These are phyloP conservation scores for Hyles lineata DNA, from an alignment of 2,888 invertebrate species.

Conservation along the genomic window DNA sequence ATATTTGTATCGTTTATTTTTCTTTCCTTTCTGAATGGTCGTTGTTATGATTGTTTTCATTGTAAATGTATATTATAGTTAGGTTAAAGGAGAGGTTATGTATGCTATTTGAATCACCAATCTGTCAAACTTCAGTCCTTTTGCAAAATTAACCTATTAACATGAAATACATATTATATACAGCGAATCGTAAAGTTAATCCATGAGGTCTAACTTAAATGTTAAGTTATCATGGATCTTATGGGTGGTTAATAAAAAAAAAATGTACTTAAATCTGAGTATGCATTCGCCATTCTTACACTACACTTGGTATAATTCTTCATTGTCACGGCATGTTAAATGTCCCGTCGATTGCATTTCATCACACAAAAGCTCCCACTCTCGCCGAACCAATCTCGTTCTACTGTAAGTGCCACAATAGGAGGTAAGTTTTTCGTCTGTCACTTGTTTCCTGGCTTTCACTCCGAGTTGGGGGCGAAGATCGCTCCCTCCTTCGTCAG, in stretches of 20 bases:
- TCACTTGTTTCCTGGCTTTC: constrained; percentile 62
- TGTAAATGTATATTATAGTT: too few species aligned
- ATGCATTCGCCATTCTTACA: neutral
- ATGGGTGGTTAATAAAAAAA: too few species aligned
- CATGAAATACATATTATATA: too few species aligned
- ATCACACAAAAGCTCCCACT: constrained; percentile 32
- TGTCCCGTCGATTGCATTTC: constrained; percentile 21
- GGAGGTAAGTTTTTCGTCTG: constrained; percentile 59
- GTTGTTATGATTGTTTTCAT: neutral
- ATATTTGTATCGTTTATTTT: neutral
- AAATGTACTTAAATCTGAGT: neutral
- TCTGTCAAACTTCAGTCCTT: too few species aligned
- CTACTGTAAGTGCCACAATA: constrained; percentile 50
- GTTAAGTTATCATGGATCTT: too few species aligned
- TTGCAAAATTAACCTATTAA: too few species aligned
- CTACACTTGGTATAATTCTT: constrained; percentile 1
- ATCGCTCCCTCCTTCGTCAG: constrained; percentile 39
- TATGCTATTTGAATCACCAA: too few species aligned
- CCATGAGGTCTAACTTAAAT: too few species aligned
- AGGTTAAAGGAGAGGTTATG: too few species aligned
- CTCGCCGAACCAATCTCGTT: constrained; percentile 52
- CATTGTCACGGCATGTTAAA: constrained; percentile 11
- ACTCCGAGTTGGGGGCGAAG: constrained; percentile 50
- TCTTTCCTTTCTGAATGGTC: neutral
- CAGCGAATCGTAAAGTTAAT: too few species aligned